These are phyloP conservation scores for Neodiprion pinetum DNA, from an alignment of 1,140 invertebrate species.

Conservation along the genomic window DNA sequence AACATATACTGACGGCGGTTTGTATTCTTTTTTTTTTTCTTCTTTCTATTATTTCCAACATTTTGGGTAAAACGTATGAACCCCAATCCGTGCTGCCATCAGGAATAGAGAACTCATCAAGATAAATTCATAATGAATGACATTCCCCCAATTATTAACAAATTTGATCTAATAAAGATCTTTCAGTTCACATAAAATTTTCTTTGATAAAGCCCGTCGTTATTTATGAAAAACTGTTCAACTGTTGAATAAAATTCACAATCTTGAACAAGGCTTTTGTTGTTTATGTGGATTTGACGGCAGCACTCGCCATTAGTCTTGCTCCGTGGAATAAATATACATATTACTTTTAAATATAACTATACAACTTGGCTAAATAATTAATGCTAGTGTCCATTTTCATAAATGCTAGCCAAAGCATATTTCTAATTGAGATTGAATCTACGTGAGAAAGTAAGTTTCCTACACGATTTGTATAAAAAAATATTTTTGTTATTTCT, in stretches of 20 bases:
- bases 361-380: background rate
- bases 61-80: too few relatives aligned
- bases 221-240: background rate
- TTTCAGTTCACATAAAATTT: too few relatives aligned
- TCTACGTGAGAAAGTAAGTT: background rate
- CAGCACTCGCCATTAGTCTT: background rate
- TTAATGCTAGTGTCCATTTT: background rate
- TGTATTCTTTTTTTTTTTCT: too few relatives aligned
- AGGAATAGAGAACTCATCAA: too few relatives aligned
- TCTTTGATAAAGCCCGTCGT: too few relatives aligned
- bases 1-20: too few relatives aligned
- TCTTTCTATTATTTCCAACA: too few relatives aligned
- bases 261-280: background rate
- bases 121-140: too few relatives aligned
- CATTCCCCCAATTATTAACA: too few relatives aligned
- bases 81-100: too few relatives aligned
- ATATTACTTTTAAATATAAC: background rate
- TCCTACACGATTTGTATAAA: conserved; percentile 5
- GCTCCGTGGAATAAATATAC: background rate
- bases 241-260: background rate
- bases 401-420: background rate
- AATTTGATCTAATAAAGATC: too few relatives aligned
- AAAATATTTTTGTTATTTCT: background rate
- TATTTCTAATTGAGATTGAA: too few relatives aligned
- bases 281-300: background rate